Base-by-base conservation (phyloP, 37 sponge, comb jelly and placozoan genomes). In the Spongilla lacustris region DNA sequence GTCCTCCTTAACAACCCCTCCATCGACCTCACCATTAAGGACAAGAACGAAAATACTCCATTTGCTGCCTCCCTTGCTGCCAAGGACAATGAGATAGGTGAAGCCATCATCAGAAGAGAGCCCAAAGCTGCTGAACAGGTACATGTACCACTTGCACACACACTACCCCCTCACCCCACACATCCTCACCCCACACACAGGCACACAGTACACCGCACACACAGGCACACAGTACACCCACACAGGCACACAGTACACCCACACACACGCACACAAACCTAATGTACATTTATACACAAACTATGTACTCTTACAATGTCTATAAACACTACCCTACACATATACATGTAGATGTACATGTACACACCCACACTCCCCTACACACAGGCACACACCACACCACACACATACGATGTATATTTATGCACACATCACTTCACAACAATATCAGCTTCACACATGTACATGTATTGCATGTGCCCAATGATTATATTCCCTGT, bases 51-150 rank as follows among this genome's bases (percentile, higher is more conserved):
- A 17, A 58, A 81, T 72, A 95, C 98, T 27, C 92, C 98, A 30
- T 97, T 97, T 93, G 94, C 98, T 34, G 80, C 88, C 27, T 91
- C 96, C 74, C 89, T 97, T 48, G 84, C 86, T 6, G 75, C 79
- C 76, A 93, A 89, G 74, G 98, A 97, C 77, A 88, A 91, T 71
- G 81, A 86, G 69, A 85, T 92, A 4, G 98, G 97, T 23, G 34
- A 50, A 41, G 90, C 94, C 30, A 97, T 97, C 14, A 89, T 97
- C 32, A 76, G 83, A 50, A 87, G 92, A 50, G 96, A 95, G 34
- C 98, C 98, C 14, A 87, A 87, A 35, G 92, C 98, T n/a, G 98
- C 98, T 27, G 94, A 94, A 72, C 88, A 94, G 86, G 94, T 90
- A 33, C 36, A 78, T 41, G 6, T 6, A 9, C 3, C 41, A 41